Base-by-base conservation (phyloP, 2,888 invertebrate genomes). In the Drosophila greeni region DNA sequence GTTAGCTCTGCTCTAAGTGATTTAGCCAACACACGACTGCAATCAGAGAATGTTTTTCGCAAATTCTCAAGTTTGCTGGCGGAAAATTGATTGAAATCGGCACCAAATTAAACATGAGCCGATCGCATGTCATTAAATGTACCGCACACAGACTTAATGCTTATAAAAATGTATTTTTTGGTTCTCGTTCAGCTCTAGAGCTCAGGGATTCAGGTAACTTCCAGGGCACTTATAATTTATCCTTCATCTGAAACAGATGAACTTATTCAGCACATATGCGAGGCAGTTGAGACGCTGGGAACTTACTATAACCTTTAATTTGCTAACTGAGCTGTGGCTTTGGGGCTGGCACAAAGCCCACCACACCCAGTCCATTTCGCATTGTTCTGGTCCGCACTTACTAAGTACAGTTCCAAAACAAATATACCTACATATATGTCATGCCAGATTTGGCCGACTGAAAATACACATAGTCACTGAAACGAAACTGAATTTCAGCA, bases 341-440 rank as follows among this genome's bases (percentile, higher is more conserved):
- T 40, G 42, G 31, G 14, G 31, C 43, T 47, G 37, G 16, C 31
- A 47, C 36, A 52, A 53, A 31, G 39, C 58, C 6, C 60, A 59
- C 82, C 80, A 40, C 76, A 57, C 76, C 76, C 68, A 60, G 37
- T 11, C 49, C 42, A 73, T 73, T 78, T 65, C 39, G 53, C 59
- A 33, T 62, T 42, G 47, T 49, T 62, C 60, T 42, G 31, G 31
- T n/a, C 36, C 42, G 39, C 20, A 4, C 18, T 40, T 24, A 2
- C 34, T 53, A 55, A 36, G 26, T 42, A 52, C 29, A 12, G 52
- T 52, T 20, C n/a, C 33, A 33, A 20, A 33, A 20, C 48, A 33
- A 33, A 31, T 48, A 33, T n/a, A n/a, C n/a, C n/a, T n/a, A n/a
- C n/a, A n/a, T 20, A 48, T 48, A 33, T 43, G 47, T 43, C 45